Percentiles rank a stretch among this genome's conserved stretches.
Evolutionary conservation across 2,113 vertebrate species (phyloP).

Genomic region (Rhynchomys soricoides): DNA sequence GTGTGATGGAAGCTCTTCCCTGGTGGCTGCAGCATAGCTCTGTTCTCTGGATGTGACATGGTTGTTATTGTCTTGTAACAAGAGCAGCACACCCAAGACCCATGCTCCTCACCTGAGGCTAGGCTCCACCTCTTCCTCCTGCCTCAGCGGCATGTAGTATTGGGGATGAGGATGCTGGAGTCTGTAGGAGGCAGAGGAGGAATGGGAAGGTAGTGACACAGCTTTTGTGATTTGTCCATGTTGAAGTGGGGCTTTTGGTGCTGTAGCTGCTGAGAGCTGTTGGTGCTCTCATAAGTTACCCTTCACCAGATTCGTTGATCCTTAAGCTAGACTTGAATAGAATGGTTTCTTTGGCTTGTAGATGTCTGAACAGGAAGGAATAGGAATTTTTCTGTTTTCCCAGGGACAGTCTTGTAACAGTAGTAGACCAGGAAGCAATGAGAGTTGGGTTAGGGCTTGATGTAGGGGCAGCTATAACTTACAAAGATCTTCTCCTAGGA

Average conservation of each 20-base stretch:
- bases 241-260: no score
- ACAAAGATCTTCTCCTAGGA: neutral
- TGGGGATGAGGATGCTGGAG: neutral
- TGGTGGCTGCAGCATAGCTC: neutral
- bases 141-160: no score
- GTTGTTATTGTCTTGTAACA: neutral
- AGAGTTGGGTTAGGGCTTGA: neutral
- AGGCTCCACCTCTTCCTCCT: neutral
- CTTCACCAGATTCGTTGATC: neutral
- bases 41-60: neutral
- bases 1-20: no score
- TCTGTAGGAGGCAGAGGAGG: neutral
- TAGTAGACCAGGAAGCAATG: neutral
- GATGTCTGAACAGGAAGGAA: neutral
- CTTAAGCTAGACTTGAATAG: neutral
- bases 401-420: neutral
- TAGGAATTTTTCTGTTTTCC: neutral
- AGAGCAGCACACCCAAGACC: neutral
- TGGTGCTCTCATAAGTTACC: neutral
- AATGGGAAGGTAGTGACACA: neutral
- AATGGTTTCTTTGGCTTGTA: neutral
- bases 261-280: neutral
- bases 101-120: neutral
- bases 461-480: neutral
- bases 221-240: neutral